These are phyloP conservation scores for Argyrosomus japonicus DNA, from an alignment of 2,113 vertebrate genomes.

Conservation along the genomic window DNA sequence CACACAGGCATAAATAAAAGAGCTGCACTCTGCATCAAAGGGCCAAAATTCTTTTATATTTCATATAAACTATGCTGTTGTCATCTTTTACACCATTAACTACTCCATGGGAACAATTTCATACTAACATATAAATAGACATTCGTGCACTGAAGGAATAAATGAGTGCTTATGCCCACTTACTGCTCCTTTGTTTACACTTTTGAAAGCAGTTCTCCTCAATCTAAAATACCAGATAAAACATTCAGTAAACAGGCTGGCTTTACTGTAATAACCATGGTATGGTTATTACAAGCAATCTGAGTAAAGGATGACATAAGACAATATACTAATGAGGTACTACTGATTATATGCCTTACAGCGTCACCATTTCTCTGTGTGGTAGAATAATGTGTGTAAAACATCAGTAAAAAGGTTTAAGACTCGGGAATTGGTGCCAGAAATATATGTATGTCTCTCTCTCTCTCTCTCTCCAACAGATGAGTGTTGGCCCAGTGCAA, in stretches of 20 bases:
- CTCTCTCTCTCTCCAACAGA: conserved; percentile 23
- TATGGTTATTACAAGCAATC: background rate
- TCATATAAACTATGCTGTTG: conserved; percentile 1
- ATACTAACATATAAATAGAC: background rate
- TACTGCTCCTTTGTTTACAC: conserved; percentile 27
- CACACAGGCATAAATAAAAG: background rate
- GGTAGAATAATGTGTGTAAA: background rate
- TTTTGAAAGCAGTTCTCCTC: background rate
- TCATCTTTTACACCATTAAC: conserved; percentile 2
- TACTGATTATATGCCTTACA: background rate
- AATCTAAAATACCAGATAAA: conserved; percentile 21
- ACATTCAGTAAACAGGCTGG: background rate
- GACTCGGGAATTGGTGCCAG: conserved; percentile 17
- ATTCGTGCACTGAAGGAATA: background rate
- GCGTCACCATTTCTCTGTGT: background rate
- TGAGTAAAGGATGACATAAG: background rate
- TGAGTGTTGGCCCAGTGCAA: conserved; percentile 28
- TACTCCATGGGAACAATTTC: background rate
- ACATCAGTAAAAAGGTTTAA: conserved; percentile 6
- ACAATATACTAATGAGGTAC: background rate
- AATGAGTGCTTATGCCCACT: conserved; percentile 10
- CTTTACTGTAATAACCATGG: conserved; percentile 14
- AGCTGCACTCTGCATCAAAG: background rate
- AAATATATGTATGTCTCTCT: conserved; percentile 23
- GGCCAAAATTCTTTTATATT: background rate